Evolutionary conservation across 2,113 vertebrate species (phyloP).

Genomic region (Cygnus buccinator): DNA sequence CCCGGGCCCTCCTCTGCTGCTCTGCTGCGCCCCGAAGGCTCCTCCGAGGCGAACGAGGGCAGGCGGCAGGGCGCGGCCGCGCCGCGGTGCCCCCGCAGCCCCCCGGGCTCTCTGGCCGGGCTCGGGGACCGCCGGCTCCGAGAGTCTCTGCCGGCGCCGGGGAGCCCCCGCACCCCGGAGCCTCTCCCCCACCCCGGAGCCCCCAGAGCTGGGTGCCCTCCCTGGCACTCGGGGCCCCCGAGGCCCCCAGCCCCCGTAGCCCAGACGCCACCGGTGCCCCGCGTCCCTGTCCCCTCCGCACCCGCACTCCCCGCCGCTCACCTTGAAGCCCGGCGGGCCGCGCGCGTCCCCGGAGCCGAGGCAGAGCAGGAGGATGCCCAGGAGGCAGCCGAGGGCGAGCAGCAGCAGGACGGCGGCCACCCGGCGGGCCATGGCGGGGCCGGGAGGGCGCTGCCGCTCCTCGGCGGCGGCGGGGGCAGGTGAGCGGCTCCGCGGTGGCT

Average conservation of each 20-base stretch:
- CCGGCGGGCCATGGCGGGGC: constrained; percentile 12
- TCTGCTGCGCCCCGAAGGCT: too few species aligned
- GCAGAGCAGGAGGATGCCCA: constrained; percentile 86
- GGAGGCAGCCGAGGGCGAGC: constrained; percentile 78
- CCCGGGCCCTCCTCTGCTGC: too few species aligned
- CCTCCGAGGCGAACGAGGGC: too few species aligned
- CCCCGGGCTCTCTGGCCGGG: too few species aligned
- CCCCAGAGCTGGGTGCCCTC: accelerated
- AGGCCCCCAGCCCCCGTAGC: neutral
- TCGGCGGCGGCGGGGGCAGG: neutral
- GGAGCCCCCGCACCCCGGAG: neutral
- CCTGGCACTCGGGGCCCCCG: neutral
- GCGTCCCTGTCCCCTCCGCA: neutral
- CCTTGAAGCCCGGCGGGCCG: constrained; percentile 83
- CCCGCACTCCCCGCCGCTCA: constrained; percentile 55
- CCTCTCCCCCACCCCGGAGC: neutral
- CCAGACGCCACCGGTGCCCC: neutral
- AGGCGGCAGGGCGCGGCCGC: too few species aligned
- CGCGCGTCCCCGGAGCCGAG: constrained; percentile 78
- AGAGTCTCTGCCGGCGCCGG: neutral
- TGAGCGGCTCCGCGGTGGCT: neutral
- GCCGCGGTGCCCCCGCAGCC: neutral
- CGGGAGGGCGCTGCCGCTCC: neutral
- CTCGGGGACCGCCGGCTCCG: too few species aligned
- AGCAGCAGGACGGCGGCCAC: constrained; percentile 58